Conservation (phyloP, 2,797 vertebrate species). For the Ctenochaetus hawaiiensis region DNA sequence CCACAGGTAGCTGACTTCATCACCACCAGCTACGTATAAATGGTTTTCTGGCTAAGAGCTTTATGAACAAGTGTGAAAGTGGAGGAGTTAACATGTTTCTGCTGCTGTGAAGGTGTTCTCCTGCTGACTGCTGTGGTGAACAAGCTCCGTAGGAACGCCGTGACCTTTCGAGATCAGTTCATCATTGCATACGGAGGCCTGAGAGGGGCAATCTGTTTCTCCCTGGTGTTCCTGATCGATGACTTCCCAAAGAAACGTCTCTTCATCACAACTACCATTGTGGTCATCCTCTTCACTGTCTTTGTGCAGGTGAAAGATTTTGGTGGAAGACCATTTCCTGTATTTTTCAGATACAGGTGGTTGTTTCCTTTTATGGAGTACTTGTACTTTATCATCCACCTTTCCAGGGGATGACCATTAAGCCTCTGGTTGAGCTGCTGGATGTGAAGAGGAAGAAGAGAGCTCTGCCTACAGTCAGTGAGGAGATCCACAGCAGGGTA, state of each 20-base stretch:
- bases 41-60: not conserved
- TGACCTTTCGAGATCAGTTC: constrained; percentile 94
- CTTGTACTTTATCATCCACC: too few species aligned
- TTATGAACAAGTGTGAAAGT: not conserved
- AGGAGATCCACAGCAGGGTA: constrained; percentile 90
- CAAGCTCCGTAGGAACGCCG: constrained; percentile 92
- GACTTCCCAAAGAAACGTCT: constrained; percentile 88
- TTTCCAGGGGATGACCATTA: constrained; percentile 89
- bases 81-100: not conserved
- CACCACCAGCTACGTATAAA: too few species aligned
- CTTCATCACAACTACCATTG: constrained; percentile 94
- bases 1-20: constrained; percentile 83
- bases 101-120: constrained; percentile 85
- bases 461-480: constrained; percentile 85
- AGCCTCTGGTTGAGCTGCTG: constrained; percentile 88
- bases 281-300: constrained; percentile 93
- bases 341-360: not conserved
- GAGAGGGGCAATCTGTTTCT: constrained; percentile 94
- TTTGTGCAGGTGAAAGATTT: constrained; percentile 79
- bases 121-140: constrained; percentile 93
- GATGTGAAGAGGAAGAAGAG: constrained; percentile 89
- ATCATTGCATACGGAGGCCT: constrained; percentile 94
- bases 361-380: not conserved
- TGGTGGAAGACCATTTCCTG: not conserved
- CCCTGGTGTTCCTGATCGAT: constrained; percentile 89